phyloP scores from a whole-genome alignment of 2,888 invertebrate species.

The Lasioglossum calceatum region DNA sequence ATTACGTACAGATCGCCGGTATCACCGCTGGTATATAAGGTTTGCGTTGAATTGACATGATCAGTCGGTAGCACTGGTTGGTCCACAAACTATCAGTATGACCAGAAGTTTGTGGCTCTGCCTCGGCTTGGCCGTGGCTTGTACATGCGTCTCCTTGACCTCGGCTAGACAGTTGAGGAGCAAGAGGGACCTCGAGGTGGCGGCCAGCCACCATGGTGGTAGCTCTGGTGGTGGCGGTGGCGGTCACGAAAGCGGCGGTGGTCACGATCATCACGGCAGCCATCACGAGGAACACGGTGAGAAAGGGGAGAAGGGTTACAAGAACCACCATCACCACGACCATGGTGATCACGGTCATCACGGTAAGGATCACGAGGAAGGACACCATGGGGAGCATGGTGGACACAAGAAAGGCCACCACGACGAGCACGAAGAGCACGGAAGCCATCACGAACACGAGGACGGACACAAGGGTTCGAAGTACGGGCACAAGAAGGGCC shows the following conservation, averaged over 20 bases:
- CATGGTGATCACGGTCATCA: conserved; percentile 92
- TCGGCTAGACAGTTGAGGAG: conserved; percentile 70
- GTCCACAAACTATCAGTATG: conserved; percentile 72
- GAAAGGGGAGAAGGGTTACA: conserved; percentile 86
- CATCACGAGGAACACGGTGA: conserved; percentile 85
- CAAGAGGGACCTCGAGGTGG: conserved; percentile 71
- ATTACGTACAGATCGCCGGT: conserved; percentile 77
- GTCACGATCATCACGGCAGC: conserved; percentile 83
- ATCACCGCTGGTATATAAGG: conserved; percentile 80
- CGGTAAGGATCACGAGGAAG: conserved; percentile 90
- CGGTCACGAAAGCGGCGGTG: conserved; percentile 81
- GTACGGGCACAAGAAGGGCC: conserved; percentile 92
- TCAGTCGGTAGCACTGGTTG: conserved; percentile 78
- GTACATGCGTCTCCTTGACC: conserved; percentile 70
- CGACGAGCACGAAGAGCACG: conserved; percentile 91
- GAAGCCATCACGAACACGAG: conserved; percentile 91
- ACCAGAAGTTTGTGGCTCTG: conserved; percentile 71
- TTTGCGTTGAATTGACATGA: conserved; percentile 70
- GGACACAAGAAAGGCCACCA: conserved; percentile 93
- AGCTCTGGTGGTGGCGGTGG: conserved; percentile 72
- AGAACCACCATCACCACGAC: conserved; percentile 78
- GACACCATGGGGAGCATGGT: conserved; percentile 91
- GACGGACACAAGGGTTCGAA: conserved; percentile 93
- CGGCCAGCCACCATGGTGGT: conserved; percentile 74
- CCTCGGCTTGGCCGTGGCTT: conserved; percentile 73